Percentiles rank a stretch among this genome's conserved stretches.
These are phyloP conservation scores for Ptychochromis oligacanthus DNA, from an alignment of 2,113 vertebrate genomes.

Conservation along the genomic window DNA sequence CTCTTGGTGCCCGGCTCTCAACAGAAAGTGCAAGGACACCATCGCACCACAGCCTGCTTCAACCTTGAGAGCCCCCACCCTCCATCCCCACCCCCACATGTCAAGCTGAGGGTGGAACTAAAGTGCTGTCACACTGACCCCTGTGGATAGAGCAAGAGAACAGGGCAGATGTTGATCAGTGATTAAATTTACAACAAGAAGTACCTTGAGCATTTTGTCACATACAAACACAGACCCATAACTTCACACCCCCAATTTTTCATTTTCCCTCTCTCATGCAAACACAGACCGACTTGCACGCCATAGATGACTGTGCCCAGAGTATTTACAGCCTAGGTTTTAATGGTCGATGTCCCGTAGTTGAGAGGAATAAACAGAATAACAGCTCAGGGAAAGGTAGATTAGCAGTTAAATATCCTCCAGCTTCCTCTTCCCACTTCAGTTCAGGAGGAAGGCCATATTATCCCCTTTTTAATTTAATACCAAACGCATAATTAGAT, in stretches of 20 bases:
- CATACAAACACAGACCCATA: slow-evolving; percentile 7
- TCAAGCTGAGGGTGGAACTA: slow-evolving; percentile 37
- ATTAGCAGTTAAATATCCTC: slow-evolving; percentile 62
- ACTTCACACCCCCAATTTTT: not conserved
- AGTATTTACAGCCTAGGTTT: slow-evolving; percentile 44
- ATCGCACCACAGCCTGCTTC: slow-evolving; percentile 47
- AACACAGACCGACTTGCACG: not conserved
- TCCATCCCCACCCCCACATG: not conserved
- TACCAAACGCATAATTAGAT: slow-evolving; percentile 89
- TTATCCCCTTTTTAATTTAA: slow-evolving; percentile 88
- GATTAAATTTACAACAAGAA: slow-evolving; percentile 41
- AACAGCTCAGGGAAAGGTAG: slow-evolving; percentile 39
- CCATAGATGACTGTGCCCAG: not conserved
- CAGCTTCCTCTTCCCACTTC: slow-evolving; percentile 56
- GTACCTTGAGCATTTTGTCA: slow-evolving; percentile 22
- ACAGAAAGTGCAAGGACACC: slow-evolving; percentile 62
- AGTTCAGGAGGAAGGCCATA: slow-evolving; percentile 74
- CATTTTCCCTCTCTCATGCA: not conserved
- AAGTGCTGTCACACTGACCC: slow-evolving; percentile 63
- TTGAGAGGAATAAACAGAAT: slow-evolving; percentile 49
- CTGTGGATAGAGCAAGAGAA: slow-evolving; percentile 61
- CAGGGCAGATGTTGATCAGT: slow-evolving; percentile 50
- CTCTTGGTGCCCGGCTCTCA: slow-evolving; percentile 25
- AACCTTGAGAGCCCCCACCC: slow-evolving; percentile 63
- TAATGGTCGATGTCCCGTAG: slow-evolving; percentile 47